Conservation (phyloP, 2,113 vertebrate species). For the Pachypanchax playfairii region DNA sequence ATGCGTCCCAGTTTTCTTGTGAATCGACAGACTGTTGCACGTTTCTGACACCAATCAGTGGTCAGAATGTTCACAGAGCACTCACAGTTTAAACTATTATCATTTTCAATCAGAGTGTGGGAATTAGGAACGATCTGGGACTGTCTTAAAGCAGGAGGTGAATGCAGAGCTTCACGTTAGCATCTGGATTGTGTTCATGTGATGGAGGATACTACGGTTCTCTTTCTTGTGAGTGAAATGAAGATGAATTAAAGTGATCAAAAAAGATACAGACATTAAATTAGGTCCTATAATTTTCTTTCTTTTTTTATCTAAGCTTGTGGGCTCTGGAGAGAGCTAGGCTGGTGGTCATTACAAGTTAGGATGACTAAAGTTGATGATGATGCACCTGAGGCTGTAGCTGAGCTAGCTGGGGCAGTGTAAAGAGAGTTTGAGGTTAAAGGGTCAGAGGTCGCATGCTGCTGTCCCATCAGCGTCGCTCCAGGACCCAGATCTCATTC, state of each 20-base stretch:
- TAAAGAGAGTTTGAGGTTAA: conserved; percentile 35
- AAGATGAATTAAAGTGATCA: conserved; percentile 1
- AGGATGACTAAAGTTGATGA: conserved; percentile 8
- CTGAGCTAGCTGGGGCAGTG: conserved; percentile 46
- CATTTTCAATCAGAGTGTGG: not conserved
- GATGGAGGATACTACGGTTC: conserved; percentile 25
- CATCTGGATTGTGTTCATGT: conserved; percentile 18
- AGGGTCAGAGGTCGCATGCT: conserved; percentile 17
- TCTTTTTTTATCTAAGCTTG: conserved; percentile 15
- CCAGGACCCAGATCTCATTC: conserved; percentile 91
- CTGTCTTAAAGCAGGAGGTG: conserved; percentile 24
- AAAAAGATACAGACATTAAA: conserved; percentile 8
- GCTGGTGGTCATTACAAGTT: conserved; percentile 43
- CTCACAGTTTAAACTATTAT: conserved; percentile 7
- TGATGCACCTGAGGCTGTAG: conserved; percentile 54
- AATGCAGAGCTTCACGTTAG: conserved; percentile 23
- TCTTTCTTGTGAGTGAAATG: conserved; percentile 7
- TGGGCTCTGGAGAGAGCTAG: conserved; percentile 27
- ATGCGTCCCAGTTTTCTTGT: conserved; percentile 4
- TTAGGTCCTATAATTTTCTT: not conserved
- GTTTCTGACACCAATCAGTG: conserved; percentile 25
- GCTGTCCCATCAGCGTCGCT: conserved; percentile 70
- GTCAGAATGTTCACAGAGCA: not conserved
- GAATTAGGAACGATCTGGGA: conserved; percentile 3
- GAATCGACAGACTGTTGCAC: conserved; percentile 8